phyloP scores from a whole-genome alignment of 2,113 vertebrate genomes.

The Butorides virescens region DNA sequence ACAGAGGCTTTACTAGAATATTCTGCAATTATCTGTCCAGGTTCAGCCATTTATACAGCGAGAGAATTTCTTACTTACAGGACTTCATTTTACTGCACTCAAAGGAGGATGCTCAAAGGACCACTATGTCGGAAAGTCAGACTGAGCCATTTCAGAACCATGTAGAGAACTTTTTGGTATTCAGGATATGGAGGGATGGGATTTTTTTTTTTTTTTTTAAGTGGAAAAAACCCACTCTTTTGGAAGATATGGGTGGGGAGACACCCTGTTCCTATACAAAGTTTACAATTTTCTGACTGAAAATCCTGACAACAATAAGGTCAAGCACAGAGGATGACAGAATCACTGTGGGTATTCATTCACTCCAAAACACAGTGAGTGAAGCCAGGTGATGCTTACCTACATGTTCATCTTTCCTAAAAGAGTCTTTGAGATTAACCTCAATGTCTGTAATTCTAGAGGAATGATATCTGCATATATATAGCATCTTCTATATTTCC shows the following conservation, averaged over 20 bases:
- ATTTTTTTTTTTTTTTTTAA: too few species aligned
- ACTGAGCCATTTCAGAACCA: not conserved
- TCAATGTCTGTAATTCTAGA: not conserved
- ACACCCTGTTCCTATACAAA: not conserved
- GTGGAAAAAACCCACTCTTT: accelerated
- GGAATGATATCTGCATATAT: not conserved
- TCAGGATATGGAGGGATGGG: not conserved
- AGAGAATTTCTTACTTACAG: not conserved
- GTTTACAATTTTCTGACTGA: not conserved
- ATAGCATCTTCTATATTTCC: not conserved
- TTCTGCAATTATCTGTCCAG: not conserved
- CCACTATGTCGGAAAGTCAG: not conserved
- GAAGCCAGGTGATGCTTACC: not conserved
- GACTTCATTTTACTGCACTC: not conserved
- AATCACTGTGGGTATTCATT: not conserved
- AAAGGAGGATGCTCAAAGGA: not conserved
- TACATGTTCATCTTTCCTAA: not conserved
- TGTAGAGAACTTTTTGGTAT: not conserved
- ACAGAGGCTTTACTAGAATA: not conserved
- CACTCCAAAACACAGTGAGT: not conserved
- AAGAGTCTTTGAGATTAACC: not conserved
- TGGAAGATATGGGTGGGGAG: not conserved
- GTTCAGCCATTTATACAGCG: not conserved
- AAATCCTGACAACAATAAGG: not conserved
- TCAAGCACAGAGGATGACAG: not conserved